These are phyloP conservation scores for Crotalus adamanteus DNA, from an alignment of 2,797 vertebrate species.

Conservation along the genomic window DNA sequence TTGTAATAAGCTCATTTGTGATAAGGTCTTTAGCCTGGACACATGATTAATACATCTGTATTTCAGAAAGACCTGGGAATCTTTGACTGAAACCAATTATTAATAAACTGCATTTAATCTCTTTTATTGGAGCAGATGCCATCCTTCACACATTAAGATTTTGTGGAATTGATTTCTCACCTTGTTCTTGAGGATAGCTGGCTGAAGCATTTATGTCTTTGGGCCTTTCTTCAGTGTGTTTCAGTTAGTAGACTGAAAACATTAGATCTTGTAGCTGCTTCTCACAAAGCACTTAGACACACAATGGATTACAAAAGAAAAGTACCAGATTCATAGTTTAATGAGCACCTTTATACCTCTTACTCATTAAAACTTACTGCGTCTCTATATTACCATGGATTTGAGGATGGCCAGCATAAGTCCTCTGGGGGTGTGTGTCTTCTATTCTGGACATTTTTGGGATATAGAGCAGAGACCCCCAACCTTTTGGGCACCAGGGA, in stretches of 20 bases:
- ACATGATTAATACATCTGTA: slow-evolving; percentile 30
- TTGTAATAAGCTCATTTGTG: too few relatives aligned
- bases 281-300: slow-evolving; percentile 23
- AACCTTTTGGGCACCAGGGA: too few relatives aligned
- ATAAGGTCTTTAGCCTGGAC: slow-evolving; percentile 11
- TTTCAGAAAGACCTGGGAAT: slow-evolving; percentile 17
- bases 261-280: slow-evolving; percentile 1
- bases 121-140: slow-evolving; percentile 20
- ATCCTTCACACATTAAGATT: slow-evolving; percentile 32
- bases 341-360: not conserved
- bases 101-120: slow-evolving; percentile 44
- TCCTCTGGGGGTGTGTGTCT: not conserved
- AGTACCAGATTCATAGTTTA: not conserved
- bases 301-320: slow-evolving; percentile 21
- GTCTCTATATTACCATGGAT: not conserved
- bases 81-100: slow-evolving; percentile 43
- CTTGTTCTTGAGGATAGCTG: slow-evolving; percentile 21
- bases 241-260: not conserved
- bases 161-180: slow-evolving; percentile 23
- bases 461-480: not conserved
- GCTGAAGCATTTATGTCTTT: slow-evolving; percentile 8
- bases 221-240: not conserved
- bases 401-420: not conserved
- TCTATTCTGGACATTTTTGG: not conserved
- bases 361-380: not conserved